These are phyloP conservation scores for Leptobrachium ailaonicum DNA, from an alignment of 2,113 vertebrate genomes.

Conservation along the genomic window DNA sequence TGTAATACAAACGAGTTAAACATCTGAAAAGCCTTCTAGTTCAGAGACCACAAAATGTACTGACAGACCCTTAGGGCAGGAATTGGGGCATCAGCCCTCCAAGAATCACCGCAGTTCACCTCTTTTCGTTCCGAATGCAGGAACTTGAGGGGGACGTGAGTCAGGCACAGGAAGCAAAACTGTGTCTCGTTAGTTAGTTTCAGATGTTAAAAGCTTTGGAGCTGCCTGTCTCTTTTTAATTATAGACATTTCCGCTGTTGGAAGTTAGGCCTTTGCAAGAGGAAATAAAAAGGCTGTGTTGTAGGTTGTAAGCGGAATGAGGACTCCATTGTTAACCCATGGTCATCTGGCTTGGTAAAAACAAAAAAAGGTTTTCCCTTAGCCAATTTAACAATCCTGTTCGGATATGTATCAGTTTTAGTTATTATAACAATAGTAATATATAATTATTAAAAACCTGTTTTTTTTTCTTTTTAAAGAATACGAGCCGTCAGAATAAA, in stretches of 20 bases:
- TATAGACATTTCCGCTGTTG: constrained; percentile 42
- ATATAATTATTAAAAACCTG: no score
- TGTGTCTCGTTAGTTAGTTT: constrained; percentile 42
- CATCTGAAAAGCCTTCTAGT: background rate
- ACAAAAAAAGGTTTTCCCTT: no score
- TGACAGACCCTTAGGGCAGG: background rate
- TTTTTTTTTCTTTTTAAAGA: no score
- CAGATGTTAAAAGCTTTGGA: constrained; percentile 47
- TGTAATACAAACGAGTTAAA: no score
- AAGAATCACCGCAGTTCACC: background rate
- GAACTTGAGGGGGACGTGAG: constrained; percentile 30
- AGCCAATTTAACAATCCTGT: no score
- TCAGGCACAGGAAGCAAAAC: constrained; percentile 38
- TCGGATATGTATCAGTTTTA: no score
- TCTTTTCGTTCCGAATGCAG: background rate
- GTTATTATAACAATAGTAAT: no score
- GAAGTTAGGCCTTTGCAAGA: constrained; percentile 25
- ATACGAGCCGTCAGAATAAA: no score
- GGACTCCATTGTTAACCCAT: constrained; percentile 10
- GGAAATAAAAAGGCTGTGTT: constrained; percentile 20
- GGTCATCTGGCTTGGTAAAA: background rate
- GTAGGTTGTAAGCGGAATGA: constrained; percentile 5
- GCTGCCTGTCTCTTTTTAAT: constrained; percentile 41
- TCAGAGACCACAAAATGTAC: background rate
- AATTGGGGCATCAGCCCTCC: background rate